A percentile compares a stretch with the other conserved stretches of the same genome.
Conservation (phyloP, 1,140 invertebrate species). For the Nasonia vitripennis region DNA sequence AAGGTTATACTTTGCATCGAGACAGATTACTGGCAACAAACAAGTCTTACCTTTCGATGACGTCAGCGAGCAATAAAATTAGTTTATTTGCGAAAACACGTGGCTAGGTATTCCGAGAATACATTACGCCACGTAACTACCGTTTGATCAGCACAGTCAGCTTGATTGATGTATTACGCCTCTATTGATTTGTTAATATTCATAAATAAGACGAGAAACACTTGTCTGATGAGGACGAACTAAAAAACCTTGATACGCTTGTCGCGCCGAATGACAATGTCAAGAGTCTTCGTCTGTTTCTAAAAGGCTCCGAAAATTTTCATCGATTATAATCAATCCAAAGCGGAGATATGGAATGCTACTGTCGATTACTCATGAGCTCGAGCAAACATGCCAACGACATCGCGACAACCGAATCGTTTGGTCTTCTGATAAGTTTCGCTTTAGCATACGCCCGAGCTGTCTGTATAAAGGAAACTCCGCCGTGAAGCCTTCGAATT, state of each 20-base stretch:
- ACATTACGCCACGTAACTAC: not conserved
- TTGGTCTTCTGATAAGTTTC: not conserved
- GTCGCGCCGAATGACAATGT: too few relatives aligned
- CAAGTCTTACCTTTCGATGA: not conserved
- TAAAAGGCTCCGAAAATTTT: not conserved
- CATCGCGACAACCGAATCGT: conserved; percentile 18
- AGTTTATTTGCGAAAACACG: not conserved
- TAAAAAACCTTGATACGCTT: not conserved
- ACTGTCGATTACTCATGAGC: not conserved
- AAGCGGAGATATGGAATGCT: not conserved
- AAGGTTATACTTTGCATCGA: not conserved
- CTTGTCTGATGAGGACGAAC: not conserved
- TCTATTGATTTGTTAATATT: not conserved
- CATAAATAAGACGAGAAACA: not conserved
- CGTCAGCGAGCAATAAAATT: not conserved
- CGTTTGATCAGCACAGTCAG: not conserved
- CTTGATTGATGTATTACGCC: not conserved
- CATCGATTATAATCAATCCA: too few relatives aligned
- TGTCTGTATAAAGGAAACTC: too few relatives aligned
- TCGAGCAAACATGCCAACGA: conserved; percentile 26
- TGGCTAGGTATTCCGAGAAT: not conserved
- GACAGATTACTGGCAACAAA: not conserved
- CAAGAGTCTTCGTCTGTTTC: not conserved
- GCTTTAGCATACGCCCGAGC: too few relatives aligned
- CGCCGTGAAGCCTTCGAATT: too few relatives aligned